Evolutionary conservation across 92 coral and sea anemone genomes (phyloP).

Genomic region (Meandrina meandrites): DNA sequence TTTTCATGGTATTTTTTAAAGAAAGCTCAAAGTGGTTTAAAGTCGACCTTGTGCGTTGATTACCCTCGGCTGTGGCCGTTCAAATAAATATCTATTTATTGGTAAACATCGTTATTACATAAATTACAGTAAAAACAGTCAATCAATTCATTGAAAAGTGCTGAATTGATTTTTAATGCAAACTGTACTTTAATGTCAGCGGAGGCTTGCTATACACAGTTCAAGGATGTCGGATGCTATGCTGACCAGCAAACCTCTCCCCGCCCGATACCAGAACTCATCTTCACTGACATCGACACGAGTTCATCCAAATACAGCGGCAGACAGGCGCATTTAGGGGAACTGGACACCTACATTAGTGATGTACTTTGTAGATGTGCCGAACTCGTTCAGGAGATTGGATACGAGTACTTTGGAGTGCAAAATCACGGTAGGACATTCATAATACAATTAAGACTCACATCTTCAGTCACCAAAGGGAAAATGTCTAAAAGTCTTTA

Average conservation of each 20-base stretch:
- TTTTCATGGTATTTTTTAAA: too few species aligned
- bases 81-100: too few species aligned
- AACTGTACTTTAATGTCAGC: neutral
- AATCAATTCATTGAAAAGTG: too few species aligned
- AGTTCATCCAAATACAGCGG: slow-evolving; percentile 51
- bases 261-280: slow-evolving; percentile 70
- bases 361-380: slow-evolving; percentile 54
- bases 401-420: slow-evolving; percentile 57
- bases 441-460: too few species aligned
- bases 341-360: slow-evolving; percentile 43
- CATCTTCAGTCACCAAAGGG: too few species aligned
- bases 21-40: neutral
- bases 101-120: too few species aligned
- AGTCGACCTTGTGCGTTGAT: neutral
- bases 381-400: slow-evolving; percentile 33
- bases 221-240: slow-evolving; percentile 76
- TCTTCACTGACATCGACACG: slow-evolving; percentile 66
- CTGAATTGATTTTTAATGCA: too few species aligned
- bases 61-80: too few species aligned
- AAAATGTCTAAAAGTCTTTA: too few species aligned
- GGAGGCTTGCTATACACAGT: slow-evolving; percentile 36
- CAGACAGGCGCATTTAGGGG: slow-evolving; percentile 50
- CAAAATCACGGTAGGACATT: slow-evolving; percentile 76
- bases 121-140: too few species aligned
- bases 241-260: slow-evolving; percentile 62